Evolutionary conservation across 2,888 invertebrate genomes (phyloP).

Genomic region (Phlogophora meticulosa): DNA sequence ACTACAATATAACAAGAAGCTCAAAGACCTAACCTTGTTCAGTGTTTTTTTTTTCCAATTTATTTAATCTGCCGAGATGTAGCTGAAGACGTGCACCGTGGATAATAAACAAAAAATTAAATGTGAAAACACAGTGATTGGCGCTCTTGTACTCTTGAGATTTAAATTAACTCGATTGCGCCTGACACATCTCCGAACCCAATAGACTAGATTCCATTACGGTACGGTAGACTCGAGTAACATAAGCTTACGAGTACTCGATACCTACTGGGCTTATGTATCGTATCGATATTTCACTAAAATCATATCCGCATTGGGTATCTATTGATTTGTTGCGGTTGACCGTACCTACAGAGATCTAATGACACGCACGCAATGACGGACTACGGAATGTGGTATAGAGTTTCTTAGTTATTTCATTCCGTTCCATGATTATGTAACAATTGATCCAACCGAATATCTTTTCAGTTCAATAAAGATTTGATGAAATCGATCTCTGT

Average conservation of each 20-base stretch:
- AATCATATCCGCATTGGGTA: slow-evolving; percentile 41
- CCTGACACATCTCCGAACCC: slow-evolving; percentile 42
- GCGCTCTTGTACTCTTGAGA: slow-evolving; percentile 39
- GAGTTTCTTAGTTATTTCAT: slow-evolving; percentile 22
- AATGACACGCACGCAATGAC: no score
- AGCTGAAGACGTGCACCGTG: background rate
- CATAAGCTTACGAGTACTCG: slow-evolving; percentile 33
- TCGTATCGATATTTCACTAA: slow-evolving; percentile 20
- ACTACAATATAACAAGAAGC: no score
- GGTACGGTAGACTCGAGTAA: slow-evolving; percentile 37
- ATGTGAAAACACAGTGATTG: slow-evolving; percentile 50
- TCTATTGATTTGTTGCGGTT: slow-evolving; percentile 49
- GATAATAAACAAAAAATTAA: slow-evolving; percentile 16
- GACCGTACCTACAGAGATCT: slow-evolving; percentile 5
- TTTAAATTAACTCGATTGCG: slow-evolving; percentile 54
- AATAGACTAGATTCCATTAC: slow-evolving; percentile 55
- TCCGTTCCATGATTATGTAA: background rate
- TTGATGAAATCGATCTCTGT: no score
- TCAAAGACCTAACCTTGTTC: background rate
- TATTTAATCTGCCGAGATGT: background rate
- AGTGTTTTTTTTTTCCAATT: background rate
- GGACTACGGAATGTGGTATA: slow-evolving; percentile 39
- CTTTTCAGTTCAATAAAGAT: no score
- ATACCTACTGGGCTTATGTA: slow-evolving; percentile 37
- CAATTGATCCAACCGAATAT: background rate